Percentiles rank a stretch among this genome's conserved stretches.
Conservation (phyloP, 2,888 invertebrate genomes). For the Chrysomela aeneicollis region DNA sequence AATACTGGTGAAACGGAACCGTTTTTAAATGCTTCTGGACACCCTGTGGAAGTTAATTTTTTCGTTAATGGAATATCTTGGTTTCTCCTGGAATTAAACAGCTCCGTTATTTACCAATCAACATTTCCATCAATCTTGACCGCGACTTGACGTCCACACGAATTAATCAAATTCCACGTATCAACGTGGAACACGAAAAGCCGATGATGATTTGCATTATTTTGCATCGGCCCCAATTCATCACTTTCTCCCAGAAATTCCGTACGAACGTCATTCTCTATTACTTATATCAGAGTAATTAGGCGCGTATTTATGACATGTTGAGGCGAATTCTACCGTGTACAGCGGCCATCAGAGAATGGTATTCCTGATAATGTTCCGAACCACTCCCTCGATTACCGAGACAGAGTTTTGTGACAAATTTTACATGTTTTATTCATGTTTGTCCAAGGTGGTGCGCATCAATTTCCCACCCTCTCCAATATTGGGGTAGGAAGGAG, state of each 20-base stretch:
- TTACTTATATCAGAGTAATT: constrained; percentile 31
- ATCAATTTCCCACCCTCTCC: constrained; percentile 1
- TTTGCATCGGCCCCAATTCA: constrained; percentile 17
- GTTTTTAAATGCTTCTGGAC: too few relatives aligned
- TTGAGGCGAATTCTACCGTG: constrained; percentile 12
- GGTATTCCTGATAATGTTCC: constrained; percentile 47
- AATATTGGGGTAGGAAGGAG: background rate
- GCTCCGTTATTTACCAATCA: background rate
- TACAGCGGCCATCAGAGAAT: constrained; percentile 45
- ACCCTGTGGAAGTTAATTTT: too few relatives aligned
- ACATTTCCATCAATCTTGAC: background rate
- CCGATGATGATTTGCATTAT: constrained; percentile 21
- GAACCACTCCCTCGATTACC: constrained; percentile 48
- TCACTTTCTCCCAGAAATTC: constrained; percentile 12
- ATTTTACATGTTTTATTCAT: constrained; percentile 49
- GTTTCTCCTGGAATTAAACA: too few relatives aligned
- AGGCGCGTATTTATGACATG: constrained; percentile 29
- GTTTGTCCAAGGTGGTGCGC: constrained; percentile 9
- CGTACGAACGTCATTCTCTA: constrained; percentile 22
- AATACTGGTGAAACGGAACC: too few relatives aligned
- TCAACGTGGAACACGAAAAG: constrained; percentile 12
- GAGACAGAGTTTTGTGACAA: constrained; percentile 48
- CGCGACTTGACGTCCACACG: background rate
- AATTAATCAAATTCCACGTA: constrained; percentile 2
- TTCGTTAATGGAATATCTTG: too few relatives aligned